Percentiles rank a stretch among this genome's conserved stretches.
phyloP scores from a whole-genome alignment of 1,140 invertebrate species.

The Dendrolimus punctatus region DNA sequence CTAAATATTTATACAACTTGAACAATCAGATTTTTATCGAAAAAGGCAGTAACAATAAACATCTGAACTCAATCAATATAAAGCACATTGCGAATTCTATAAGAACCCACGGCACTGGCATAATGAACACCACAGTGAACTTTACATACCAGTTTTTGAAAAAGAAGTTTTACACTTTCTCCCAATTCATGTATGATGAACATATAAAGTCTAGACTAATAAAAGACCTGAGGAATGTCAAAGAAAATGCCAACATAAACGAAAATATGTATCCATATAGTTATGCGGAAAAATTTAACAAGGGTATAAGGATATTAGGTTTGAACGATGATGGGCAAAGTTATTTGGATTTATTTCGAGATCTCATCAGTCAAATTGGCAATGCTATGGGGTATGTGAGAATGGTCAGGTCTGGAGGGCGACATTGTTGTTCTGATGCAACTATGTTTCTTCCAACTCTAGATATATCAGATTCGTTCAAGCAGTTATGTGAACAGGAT shows the following conservation, averaged over 20 bases:
- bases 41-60: slow-evolving; percentile 92
- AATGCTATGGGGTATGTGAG: slow-evolving; percentile 98
- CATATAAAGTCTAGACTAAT: slow-evolving; percentile 96
- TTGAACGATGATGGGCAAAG: slow-evolving; percentile 86
- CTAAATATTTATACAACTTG: slow-evolving; percentile 95
- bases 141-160: slow-evolving; percentile 97
- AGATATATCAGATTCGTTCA: slow-evolving; percentile 79
- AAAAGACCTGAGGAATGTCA: slow-evolving; percentile 88
- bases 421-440: slow-evolving; percentile 93
- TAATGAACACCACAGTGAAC: slow-evolving; percentile 98
- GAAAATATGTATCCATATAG: slow-evolving; percentile 86
- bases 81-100: slow-evolving; percentile 98
- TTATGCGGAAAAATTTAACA: slow-evolving; percentile 95
- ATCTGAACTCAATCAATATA: slow-evolving; percentile 97
- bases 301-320: slow-evolving; percentile 92
- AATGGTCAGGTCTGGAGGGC: slow-evolving; percentile 93
- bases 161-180: slow-evolving; percentile 95
- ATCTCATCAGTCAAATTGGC: slow-evolving; percentile 94
- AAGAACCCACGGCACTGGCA: slow-evolving; percentile 96
- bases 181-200: slow-evolving; percentile 98
- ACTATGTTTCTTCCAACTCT: slow-evolving; percentile 92
- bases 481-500: slow-evolving; percentile 72
- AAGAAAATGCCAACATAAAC: slow-evolving; percentile 72
- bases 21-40: slow-evolving; percentile 99
- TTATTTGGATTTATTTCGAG: slow-evolving; percentile 95